Evolutionary conservation across 2,113 vertebrate genomes (phyloP).

Genomic region (Forbesichthys papilliferus): DNA sequence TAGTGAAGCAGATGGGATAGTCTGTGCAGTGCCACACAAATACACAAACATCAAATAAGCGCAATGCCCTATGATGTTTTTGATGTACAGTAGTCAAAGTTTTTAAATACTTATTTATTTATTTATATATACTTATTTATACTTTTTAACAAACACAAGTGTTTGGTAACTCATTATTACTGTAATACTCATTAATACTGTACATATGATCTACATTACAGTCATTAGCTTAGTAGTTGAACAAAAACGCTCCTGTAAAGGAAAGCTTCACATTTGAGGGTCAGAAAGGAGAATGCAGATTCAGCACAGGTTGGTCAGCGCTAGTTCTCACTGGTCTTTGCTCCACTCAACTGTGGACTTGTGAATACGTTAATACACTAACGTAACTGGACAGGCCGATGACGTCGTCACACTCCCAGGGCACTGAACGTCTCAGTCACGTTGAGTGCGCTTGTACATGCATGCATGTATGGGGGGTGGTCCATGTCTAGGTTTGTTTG

Average conservation of each 20-base stretch:
- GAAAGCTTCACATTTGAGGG: slow-evolving; percentile 61
- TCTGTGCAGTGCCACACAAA: slow-evolving; percentile 56
- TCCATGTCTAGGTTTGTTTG: neutral
- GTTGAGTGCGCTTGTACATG: slow-evolving; percentile 17
- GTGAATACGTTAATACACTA: slow-evolving; percentile 65
- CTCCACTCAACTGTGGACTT: slow-evolving; percentile 66
- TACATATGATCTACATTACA: neutral
- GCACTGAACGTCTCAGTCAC: slow-evolving; percentile 61
- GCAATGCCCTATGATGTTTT: slow-evolving; percentile 27
- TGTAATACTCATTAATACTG: too few relatives aligned
- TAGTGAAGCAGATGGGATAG: slow-evolving; percentile 70
- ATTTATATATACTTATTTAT: too few relatives aligned
- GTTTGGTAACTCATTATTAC: neutral
- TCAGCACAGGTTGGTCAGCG: slow-evolving; percentile 56
- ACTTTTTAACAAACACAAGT: too few relatives aligned
- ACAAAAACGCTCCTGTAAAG: slow-evolving; percentile 33
- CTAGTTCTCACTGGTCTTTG: slow-evolving; percentile 62
- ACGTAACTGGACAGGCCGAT: slow-evolving; percentile 76
- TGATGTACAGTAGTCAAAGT: slow-evolving; percentile 8
- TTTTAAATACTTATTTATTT: too few relatives aligned
- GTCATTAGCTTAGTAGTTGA: slow-evolving; percentile 32
- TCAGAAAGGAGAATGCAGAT: slow-evolving; percentile 68
- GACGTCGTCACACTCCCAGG: slow-evolving; percentile 72
- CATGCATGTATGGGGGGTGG: neutral
- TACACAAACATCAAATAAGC: neutral